phyloP scores from a whole-genome alignment of 2,888 invertebrate genomes.

The Rhamphomyia laevipes region DNA sequence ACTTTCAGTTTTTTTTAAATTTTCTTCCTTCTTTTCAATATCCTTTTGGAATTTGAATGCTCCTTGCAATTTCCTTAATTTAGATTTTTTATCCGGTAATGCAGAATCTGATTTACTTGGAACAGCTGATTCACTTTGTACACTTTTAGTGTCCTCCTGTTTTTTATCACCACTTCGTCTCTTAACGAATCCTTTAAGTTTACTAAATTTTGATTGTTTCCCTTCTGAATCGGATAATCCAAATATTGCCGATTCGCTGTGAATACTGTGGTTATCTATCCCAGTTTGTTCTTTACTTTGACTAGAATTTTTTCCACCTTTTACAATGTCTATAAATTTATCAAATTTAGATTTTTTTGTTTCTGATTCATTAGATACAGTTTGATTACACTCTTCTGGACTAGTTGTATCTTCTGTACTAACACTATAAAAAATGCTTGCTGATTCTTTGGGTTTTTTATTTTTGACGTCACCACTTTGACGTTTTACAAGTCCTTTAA shows the following conservation, averaged over 20 bases:
- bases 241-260: neutral
- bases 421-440: slow-evolving; percentile 22
- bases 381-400: neutral
- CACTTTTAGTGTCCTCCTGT: slow-evolving; percentile 21
- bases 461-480: slow-evolving; percentile 27
- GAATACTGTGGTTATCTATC: too few species aligned
- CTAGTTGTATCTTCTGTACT: neutral
- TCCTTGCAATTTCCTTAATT: neutral
- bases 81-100: slow-evolving; percentile 10
- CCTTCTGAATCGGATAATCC: neutral
- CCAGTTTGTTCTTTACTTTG: too few species aligned
- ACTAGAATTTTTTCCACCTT: too few species aligned
- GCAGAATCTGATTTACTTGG: slow-evolving; percentile 29
- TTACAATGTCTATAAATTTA: too few species aligned
- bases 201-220: neutral
- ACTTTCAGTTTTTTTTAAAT: neutral
- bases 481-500: slow-evolving; percentile 45
- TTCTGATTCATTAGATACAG: neutral
- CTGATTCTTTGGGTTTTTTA: slow-evolving; percentile 32
- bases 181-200: neutral
- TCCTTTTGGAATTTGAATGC: neutral
- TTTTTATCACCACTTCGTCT: slow-evolving; percentile 4
- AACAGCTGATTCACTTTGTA: slow-evolving; percentile 25
- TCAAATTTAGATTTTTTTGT: too few species aligned
- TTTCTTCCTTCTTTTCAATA: neutral